Evolutionary conservation across 2,888 invertebrate species (phyloP), one percentile per base, ranked within the genome.

Genomic region (Eristalinus aeneus): DNA sequence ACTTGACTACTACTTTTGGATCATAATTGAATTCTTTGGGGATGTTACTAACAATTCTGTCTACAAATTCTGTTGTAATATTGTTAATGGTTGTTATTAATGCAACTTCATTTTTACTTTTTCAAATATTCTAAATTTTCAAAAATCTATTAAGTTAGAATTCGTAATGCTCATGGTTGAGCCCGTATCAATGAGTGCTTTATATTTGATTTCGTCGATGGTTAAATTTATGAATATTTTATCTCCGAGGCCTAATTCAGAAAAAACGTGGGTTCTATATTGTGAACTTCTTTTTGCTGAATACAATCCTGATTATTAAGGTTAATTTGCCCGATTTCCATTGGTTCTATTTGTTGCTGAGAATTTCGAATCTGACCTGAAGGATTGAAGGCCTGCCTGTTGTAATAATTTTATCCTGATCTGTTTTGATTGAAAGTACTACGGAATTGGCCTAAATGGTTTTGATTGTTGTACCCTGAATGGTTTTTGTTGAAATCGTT

Each of bases 31-130:
- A 67, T 27, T 53, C 71, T 31, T 39, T 31, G 58, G 71, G 71
- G 10, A 60, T 71, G 0, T 11, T 20, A 6, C 31, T 72, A 10
- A 61, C 46, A 12, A 61, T 22, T 27, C 46, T 72, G 12, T 71
- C 60, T 46, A 60, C 60, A 16, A 60, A 1, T 46, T 61, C 60
- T 1, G n/a, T 61, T 10, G 61, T 53, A 27, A 27, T 61, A n/a
- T 72, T 71, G 23, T 71, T 71, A 16, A 71, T 71, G 2, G 71
- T 71, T 60, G n/a, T n/a, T n/a, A n/a, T n/a, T n/a, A n/a, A n/a
- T 71, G 60, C 0, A 71, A 27, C 46, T n/a, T 27, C 32, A 60
- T 32, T 9, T 31, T 60, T 12, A 31, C 5, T 31, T 39, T 60
- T n/a, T 71, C 16, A 11, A 16, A 71, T 5, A 60, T 56, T 23